Evolutionary conservation across 2,113 vertebrate species (phyloP).

Genomic region (Macaca fascicularis): DNA sequence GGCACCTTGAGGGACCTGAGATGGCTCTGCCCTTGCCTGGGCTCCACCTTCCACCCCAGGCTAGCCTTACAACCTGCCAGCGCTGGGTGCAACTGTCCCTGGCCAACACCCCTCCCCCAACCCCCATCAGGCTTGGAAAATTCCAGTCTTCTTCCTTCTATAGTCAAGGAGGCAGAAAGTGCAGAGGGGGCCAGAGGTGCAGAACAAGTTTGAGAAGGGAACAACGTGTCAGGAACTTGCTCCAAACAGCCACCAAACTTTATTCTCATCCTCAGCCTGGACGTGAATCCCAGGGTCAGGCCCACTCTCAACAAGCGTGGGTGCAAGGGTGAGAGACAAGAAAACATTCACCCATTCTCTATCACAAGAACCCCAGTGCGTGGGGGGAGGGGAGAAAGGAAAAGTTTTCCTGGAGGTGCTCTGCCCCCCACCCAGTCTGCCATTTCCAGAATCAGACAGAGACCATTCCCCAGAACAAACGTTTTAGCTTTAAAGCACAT

Average conservation of each 20-base stretch:
- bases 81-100: slow-evolving; percentile 31
- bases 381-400: not conserved
- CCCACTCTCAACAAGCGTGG: not conserved
- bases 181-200: not conserved
- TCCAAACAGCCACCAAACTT: slow-evolving; percentile 6
- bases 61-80: slow-evolving; percentile 56
- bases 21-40: not conserved
- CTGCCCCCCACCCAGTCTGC: not conserved
- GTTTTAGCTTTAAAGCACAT: slow-evolving; percentile 38
- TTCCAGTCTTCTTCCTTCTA: slow-evolving; percentile 62
- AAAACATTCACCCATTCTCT: not conserved
- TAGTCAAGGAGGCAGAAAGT: not conserved
- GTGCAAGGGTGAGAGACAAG: not conserved
- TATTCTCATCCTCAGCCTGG: not conserved
- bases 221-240: not conserved
- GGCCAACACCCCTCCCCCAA: not conserved
- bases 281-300: not conserved
- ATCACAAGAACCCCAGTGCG: not conserved
- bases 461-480: slow-evolving; percentile 38
- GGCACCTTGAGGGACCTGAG: slow-evolving; percentile 63
- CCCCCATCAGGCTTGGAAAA: slow-evolving; percentile 29
- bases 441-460: slow-evolving; percentile 36
- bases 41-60: slow-evolving; percentile 11
- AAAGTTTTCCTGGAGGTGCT: not conserved
- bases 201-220: not conserved